Percentiles rank a stretch among this genome's conserved stretches.
These are phyloP conservation scores for Chironomus riparius DNA, from an alignment of 2,888 invertebrate species.

Conservation along the genomic window DNA sequence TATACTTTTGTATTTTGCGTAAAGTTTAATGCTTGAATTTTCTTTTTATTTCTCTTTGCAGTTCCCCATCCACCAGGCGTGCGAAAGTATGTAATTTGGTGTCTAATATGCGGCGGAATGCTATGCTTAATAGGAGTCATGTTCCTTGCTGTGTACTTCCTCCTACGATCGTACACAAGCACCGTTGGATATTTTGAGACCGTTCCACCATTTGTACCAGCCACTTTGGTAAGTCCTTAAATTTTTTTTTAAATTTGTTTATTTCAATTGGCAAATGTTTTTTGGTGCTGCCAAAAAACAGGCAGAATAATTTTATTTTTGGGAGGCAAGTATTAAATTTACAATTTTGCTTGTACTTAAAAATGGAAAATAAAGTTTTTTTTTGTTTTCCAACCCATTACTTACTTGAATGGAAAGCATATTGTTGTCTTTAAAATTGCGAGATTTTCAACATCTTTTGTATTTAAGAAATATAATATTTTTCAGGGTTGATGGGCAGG, in stretches of 20 bases:
- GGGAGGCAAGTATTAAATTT: no score
- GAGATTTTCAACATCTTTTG: no score
- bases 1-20: neutral
- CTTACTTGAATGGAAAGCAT: no score
- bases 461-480: no score
- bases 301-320: no score
- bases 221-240: constrained; percentile 64
- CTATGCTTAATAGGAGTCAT: constrained; percentile 64
- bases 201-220: constrained; percentile 89
- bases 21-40: neutral
- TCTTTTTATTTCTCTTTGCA: constrained; percentile 32
- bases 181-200: constrained; percentile 75
- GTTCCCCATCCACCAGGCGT: constrained; percentile 43
- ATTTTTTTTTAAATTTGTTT: neutral
- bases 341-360: no score
- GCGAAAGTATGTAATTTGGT: constrained; percentile 66
- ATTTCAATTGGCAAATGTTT: no score
- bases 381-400: neutral
- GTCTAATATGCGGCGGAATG: constrained; percentile 65
- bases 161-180: constrained; percentile 64
- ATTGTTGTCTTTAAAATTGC: no score
- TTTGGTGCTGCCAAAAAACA: no score
- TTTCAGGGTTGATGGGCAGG: no score
- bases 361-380: neutral
- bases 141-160: constrained; percentile 66